Evolutionary conservation across 2,888 invertebrate species (phyloP).

Genomic region (Caenorhabditis sp.): DNA sequence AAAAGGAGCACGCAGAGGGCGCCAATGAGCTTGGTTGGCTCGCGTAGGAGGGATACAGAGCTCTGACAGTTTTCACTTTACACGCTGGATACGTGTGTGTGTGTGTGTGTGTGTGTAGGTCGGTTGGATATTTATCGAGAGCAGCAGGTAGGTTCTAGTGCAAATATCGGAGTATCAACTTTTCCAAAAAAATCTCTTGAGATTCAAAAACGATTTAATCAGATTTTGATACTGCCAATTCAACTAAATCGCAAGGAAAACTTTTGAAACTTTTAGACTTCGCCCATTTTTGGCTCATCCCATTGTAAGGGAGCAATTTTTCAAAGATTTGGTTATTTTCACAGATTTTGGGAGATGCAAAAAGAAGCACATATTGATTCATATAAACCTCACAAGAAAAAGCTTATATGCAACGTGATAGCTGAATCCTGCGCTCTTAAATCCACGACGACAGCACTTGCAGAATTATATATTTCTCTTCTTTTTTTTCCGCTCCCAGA

Average conservation of each 20-base stretch:
- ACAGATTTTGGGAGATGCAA: too few relatives aligned
- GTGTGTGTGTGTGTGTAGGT: too few relatives aligned
- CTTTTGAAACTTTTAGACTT: too few relatives aligned
- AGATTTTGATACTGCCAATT: neutral
- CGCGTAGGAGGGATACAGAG: conserved; percentile 27
- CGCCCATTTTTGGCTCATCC: too few relatives aligned
- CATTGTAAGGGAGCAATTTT: neutral
- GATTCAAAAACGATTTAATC: too few relatives aligned
- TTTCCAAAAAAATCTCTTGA: too few relatives aligned
- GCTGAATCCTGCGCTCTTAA: conserved; percentile 14
- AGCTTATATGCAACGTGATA: conserved; percentile 30
- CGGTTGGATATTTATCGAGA: conserved; percentile 22
- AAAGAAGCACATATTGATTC: conserved; percentile 1
- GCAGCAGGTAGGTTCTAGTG: conserved; percentile 1
- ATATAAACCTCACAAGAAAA: conserved; percentile 1
- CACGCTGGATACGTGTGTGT: conserved; percentile 27
- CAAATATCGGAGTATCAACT: conserved; percentile 5
- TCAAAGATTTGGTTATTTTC: too few relatives aligned
- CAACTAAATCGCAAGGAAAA: too few relatives aligned
- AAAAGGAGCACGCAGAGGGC: conserved; percentile 23
- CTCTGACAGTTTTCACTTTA: conserved; percentile 52
- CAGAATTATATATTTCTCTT: conserved; percentile 6
- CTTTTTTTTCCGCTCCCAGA: conserved; percentile 8
- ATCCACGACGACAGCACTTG: conserved; percentile 20
- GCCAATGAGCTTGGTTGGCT: conserved; percentile 18